These are phyloP conservation scores for Pachypanchax playfairii DNA, from an alignment of 2,113 vertebrate species.

Conservation along the genomic window DNA sequence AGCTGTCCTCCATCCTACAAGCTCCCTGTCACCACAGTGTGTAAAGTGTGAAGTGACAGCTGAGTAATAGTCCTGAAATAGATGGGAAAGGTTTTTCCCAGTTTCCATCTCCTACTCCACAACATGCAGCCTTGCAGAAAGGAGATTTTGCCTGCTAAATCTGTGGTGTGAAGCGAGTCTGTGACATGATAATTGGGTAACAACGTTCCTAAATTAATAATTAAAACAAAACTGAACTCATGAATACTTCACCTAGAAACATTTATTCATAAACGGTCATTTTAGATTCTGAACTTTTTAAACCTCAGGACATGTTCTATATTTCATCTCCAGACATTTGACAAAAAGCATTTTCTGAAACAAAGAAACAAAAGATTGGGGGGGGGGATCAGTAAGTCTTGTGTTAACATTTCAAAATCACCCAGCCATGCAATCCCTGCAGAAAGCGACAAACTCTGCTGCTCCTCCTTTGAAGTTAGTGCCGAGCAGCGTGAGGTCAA, in stretches of 20 bases:
- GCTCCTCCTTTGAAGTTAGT: constrained; percentile 25
- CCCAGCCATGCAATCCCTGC: constrained; percentile 32
- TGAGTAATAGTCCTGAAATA: constrained; percentile 79
- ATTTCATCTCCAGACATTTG: constrained; percentile 21
- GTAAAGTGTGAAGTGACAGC: constrained; percentile 79
- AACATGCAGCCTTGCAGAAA: constrained; percentile 39
- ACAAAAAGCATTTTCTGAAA: constrained; percentile 27
- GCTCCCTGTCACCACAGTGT: constrained; percentile 69
- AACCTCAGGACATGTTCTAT: constrained; percentile 7
- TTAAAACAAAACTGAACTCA: constrained; percentile 42
- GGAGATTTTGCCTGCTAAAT: constrained; percentile 29
- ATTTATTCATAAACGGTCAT: constrained; percentile 8
- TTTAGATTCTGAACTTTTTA: constrained; percentile 16
- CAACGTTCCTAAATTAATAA: constrained; percentile 57
- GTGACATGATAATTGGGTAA: constrained; percentile 52
- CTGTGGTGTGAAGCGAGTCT: constrained; percentile 8
- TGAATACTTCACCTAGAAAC: constrained; percentile 38
- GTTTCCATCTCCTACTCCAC: constrained; percentile 22
- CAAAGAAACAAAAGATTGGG: constrained; percentile 27
- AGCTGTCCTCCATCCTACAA: constrained; percentile 55
- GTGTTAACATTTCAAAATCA: constrained; percentile 57
- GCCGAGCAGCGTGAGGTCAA: constrained; percentile 30
- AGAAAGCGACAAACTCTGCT: constrained; percentile 40
- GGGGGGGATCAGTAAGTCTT: constrained; percentile 12
- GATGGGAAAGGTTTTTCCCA: constrained; percentile 65